A percentile compares a stretch with the other conserved stretches of the same genome.
These are phyloP conservation scores for Pogonus chalceus DNA, from an alignment of 1,140 invertebrate genomes.

Conservation along the genomic window DNA sequence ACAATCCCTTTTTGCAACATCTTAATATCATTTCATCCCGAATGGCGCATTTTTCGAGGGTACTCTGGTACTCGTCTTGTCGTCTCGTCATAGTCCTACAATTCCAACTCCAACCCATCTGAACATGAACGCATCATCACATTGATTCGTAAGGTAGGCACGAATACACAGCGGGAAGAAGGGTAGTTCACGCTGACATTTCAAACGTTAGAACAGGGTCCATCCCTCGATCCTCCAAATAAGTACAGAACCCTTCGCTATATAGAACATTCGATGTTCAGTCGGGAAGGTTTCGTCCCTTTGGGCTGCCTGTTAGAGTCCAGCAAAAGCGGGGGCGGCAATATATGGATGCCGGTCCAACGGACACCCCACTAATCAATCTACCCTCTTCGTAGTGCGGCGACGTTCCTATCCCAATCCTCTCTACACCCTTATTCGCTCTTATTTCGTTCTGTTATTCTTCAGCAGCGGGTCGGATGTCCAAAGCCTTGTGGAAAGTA, in stretches of 20 bases:
- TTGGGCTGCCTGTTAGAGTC: no score
- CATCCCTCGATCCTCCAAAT: no score
- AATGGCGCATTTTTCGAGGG: background rate
- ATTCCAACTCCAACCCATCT: background rate
- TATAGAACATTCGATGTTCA: no score
- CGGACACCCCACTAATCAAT: constrained; percentile 2
- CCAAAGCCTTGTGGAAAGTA: background rate
- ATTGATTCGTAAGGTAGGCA: background rate
- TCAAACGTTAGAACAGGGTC: no score
- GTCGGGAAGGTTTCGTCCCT: no score
- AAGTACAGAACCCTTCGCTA: no score
- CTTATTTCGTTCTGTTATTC: no score
- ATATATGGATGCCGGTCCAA: background rate
- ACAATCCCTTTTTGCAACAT: background rate
- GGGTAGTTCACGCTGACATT: background rate
- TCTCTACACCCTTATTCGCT: background rate
- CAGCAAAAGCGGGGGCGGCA: background rate
- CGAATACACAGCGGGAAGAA: background rate
- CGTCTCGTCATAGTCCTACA: background rate
- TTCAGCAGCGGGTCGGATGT: background rate
- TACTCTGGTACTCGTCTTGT: background rate
- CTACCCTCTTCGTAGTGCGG: background rate
- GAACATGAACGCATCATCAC: background rate
- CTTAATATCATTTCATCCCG: background rate
- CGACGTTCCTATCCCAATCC: background rate